Percentiles rank a stretch among this genome's conserved stretches.
Evolutionary conservation across 2,888 invertebrate genomes (phyloP).

Genomic region (Chrysotoxum bicinctum): DNA sequence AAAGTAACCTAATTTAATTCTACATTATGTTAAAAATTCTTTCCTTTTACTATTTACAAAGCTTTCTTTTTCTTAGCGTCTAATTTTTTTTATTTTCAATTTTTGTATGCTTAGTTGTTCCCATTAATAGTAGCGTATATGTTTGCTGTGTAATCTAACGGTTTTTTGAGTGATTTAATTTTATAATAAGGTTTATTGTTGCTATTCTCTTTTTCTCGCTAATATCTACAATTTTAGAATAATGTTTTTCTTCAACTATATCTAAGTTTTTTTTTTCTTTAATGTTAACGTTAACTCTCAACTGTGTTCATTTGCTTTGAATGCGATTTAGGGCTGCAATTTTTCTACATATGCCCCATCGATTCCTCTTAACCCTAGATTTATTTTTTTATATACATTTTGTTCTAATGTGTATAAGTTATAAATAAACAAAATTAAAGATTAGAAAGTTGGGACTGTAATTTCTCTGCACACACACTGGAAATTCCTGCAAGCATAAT

Average conservation of each 20-base stretch:
- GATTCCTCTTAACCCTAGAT: constrained; percentile 65
- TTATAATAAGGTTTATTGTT: neutral
- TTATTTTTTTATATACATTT: constrained; percentile 36
- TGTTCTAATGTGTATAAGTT: neutral
- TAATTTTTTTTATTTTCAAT: constrained; percentile 59
- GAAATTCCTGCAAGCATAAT: constrained; percentile 45
- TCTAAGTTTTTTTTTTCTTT: constrained; percentile 53
- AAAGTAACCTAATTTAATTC: constrained; percentile 26
- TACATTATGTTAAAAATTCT: constrained; percentile 27
- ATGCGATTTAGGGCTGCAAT: constrained; percentile 61
- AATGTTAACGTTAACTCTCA: constrained; percentile 76
- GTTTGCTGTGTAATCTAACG: constrained; percentile 31
- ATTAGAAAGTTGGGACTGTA: neutral
- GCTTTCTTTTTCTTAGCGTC: constrained; percentile 70
- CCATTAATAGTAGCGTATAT: constrained; percentile 67
- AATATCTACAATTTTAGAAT: constrained; percentile 64
- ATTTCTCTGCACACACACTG: constrained; percentile 26
- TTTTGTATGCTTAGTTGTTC: constrained; percentile 77
- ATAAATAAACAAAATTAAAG: constrained; percentile 29
- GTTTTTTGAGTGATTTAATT: constrained; percentile 12
- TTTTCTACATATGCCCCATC: constrained; percentile 69
- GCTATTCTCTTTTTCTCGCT: neutral
- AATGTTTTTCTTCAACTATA: constrained; percentile 32
- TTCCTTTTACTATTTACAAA: constrained; percentile 74
- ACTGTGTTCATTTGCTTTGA: constrained; percentile 75